Conservation (phyloP, 53 echinoderm and acorn worm species). For the Holothuria leucospilota region DNA sequence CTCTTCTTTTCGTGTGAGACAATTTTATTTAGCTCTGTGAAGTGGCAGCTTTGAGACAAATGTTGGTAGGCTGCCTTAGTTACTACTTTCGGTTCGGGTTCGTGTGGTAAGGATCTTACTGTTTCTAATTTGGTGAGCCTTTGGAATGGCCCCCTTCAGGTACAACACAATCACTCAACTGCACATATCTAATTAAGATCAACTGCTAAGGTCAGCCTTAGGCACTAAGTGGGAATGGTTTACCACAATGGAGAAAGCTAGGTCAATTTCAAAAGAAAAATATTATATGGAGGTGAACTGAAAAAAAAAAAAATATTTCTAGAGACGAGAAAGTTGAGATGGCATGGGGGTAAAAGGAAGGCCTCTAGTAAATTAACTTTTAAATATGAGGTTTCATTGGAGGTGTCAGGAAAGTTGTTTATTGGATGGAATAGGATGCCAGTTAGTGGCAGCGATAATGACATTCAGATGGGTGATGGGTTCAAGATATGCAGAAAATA, state of each 20-base stretch:
- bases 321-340: slow-evolving; percentile 20
- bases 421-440: slow-evolving; percentile 41
- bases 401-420: slow-evolving; percentile 35
- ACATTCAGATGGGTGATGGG: slow-evolving; percentile 29
- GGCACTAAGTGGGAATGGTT: slow-evolving; percentile 32
- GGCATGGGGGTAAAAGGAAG: slow-evolving; percentile 25
- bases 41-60: no score
- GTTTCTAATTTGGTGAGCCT: slow-evolving; percentile 33
- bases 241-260: slow-evolving; percentile 45
- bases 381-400: slow-evolving; percentile 26
- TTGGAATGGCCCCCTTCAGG: slow-evolving; percentile 37
- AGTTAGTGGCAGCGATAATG: slow-evolving; percentile 42
- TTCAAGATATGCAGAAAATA: slow-evolving; percentile 18
- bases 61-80: no score
- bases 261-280: slow-evolving; percentile 33
- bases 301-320: not conserved
- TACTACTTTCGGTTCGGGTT: no score
- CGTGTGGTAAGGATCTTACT: slow-evolving; percentile 6
- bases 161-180: slow-evolving; percentile 43
- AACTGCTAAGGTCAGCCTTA: slow-evolving; percentile 38
- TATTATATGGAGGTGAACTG: not conserved
- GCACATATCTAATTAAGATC: slow-evolving; percentile 46
- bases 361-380: slow-evolving; percentile 39
- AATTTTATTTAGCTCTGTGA: no score
- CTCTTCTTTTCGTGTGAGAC: no score